phyloP scores from a whole-genome alignment of 2,888 invertebrate species.

The Caenorhabditis sp. region DNA sequence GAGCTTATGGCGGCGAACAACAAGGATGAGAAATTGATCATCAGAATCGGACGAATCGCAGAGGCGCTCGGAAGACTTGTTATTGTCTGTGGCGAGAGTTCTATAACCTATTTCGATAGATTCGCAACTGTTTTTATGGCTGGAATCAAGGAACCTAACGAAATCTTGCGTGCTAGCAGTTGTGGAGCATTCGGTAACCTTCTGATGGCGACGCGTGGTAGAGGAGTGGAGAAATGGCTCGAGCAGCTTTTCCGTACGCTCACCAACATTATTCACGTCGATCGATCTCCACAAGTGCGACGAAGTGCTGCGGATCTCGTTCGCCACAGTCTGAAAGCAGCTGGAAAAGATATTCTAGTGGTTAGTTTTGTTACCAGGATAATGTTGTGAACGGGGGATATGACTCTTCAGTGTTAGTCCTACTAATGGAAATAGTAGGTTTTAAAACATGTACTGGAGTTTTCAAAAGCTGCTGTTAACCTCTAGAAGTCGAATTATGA shows the following conservation, averaged over 20 bases:
- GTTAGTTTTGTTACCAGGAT: slow-evolving; percentile 50
- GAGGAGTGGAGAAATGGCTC: slow-evolving; percentile 69
- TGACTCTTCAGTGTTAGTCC: too few relatives aligned
- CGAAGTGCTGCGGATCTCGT: slow-evolving; percentile 66
- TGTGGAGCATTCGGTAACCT: slow-evolving; percentile 73
- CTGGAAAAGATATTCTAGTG: slow-evolving; percentile 49
- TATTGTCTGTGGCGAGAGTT: slow-evolving; percentile 53
- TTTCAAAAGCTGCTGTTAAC: too few relatives aligned
- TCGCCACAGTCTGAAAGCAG: slow-evolving; percentile 55
- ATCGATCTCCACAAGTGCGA: slow-evolving; percentile 60
- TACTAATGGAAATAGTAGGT: too few relatives aligned
- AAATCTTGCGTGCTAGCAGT: slow-evolving; percentile 73
- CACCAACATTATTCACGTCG: slow-evolving; percentile 37
- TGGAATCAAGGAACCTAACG: slow-evolving; percentile 59
- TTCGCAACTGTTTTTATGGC: slow-evolving; percentile 39
- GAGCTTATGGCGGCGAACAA: neutral
- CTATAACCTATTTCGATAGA: slow-evolving; percentile 32
- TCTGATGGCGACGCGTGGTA: slow-evolving; percentile 70
- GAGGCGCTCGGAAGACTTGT: slow-evolving; percentile 77
- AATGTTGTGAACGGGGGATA: too few relatives aligned
- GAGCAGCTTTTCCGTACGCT: slow-evolving; percentile 64
- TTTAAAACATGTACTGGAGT: too few relatives aligned
- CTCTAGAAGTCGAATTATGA: too few relatives aligned
- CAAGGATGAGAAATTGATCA: slow-evolving; percentile 49
- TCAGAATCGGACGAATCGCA: slow-evolving; percentile 68